phyloP scores from a whole-genome alignment of 1,140 invertebrate species.

The roundworm (Caenorhabditis elegans) region DNA sequence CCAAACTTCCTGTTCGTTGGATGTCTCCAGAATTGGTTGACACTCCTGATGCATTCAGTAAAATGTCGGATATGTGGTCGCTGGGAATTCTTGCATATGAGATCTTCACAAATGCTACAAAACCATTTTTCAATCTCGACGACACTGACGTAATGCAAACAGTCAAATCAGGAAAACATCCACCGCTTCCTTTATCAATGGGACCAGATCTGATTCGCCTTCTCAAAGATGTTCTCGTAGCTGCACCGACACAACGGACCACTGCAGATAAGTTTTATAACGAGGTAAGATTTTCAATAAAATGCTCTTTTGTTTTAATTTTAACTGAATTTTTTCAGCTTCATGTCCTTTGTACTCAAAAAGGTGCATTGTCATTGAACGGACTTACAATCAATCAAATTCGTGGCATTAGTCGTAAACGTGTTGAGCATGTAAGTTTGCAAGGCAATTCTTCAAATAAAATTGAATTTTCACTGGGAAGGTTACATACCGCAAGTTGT shows the following conservation, averaged over 20 bases:
- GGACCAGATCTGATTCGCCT: not conserved
- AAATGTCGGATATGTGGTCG: not conserved
- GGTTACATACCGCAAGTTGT: not conserved
- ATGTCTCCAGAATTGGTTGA: not conserved
- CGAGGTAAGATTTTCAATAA: not conserved
- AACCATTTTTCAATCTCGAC: not conserved
- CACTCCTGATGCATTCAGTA: not conserved
- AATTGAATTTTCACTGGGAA: not conserved
- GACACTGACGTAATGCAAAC: not conserved
- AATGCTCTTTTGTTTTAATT: not conserved
- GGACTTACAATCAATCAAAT: not conserved
- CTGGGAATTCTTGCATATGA: not conserved
- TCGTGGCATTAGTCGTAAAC: not conserved
- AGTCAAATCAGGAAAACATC: not conserved
- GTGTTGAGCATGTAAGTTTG: not conserved
- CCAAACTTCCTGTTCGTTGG: not conserved
- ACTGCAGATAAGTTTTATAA: not conserved
- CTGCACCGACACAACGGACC: not conserved
- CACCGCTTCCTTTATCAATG: not conserved
- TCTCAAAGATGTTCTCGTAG: not conserved
- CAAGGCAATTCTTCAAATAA: not conserved
- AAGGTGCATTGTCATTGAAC: not conserved
- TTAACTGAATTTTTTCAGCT: not conserved
- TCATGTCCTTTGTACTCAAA: not conserved
- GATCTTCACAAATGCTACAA: not conserved